Percentiles rank a stretch among this genome's conserved stretches.
Evolutionary conservation across 2,113 vertebrate genomes (phyloP).

Genomic region (Patagioenas fasciata): DNA sequence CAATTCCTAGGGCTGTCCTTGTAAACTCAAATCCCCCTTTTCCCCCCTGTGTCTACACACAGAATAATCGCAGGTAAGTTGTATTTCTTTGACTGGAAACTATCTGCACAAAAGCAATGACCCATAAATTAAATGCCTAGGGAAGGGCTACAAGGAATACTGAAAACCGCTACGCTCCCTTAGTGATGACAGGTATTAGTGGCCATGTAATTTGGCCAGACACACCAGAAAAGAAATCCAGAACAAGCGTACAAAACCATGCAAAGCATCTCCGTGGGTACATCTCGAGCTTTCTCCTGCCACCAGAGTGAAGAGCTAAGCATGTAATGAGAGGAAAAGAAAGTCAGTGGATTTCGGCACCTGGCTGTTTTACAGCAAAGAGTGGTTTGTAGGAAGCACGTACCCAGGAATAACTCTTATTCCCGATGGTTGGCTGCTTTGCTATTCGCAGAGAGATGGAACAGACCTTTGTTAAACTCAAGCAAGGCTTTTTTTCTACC

Average conservation of each 20-base stretch:
- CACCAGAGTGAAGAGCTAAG: neutral
- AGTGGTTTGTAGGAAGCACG: neutral
- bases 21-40: neutral
- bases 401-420: neutral
- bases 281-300: neutral
- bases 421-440: neutral
- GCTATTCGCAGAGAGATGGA: neutral
- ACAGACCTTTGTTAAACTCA: neutral
- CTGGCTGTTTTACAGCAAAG: neutral
- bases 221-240: neutral
- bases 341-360: neutral
- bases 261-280: neutral
- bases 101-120: neutral
- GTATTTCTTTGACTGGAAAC: neutral
- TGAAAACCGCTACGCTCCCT: rapidly evolving
- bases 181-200: neutral
- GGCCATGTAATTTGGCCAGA: neutral
- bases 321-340: rapidly evolving
- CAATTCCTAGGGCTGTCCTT: neutral
- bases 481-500: neutral
- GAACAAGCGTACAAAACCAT: neutral
- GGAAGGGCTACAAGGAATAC: neutral
- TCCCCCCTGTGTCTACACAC: neutral
- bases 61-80: neutral
- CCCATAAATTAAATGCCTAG: neutral